Evolutionary conservation across 2,113 vertebrate genomes (phyloP).

Genomic region (Cricetomys ansorgei): DNA sequence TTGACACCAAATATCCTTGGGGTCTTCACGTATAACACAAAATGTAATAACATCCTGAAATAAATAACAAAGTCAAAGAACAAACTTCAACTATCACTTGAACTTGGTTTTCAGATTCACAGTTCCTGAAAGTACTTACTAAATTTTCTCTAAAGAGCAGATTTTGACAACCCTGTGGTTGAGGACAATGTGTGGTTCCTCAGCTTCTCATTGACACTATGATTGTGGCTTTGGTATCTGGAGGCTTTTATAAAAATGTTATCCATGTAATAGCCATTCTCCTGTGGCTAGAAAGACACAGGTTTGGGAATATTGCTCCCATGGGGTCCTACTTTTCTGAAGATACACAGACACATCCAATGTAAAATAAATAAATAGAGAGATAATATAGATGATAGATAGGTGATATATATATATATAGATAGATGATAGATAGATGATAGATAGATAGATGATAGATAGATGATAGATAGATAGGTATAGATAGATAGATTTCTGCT

Average conservation of each 20-base stretch:
- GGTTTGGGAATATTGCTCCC: not conserved
- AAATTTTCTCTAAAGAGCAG: not conserved
- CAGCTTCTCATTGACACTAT: not conserved
- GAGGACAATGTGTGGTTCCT: not conserved
- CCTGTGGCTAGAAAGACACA: not conserved
- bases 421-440: no score
- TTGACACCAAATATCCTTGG: not conserved
- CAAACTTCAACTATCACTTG: not conserved
- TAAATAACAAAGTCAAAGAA: not conserved
- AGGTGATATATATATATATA: no score
- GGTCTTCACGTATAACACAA: not conserved
- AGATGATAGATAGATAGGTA: no score
- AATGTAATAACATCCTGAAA: not conserved
- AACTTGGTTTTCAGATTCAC: not conserved
- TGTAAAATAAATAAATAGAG: not conserved
- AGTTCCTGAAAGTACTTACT: conserved; percentile 23
- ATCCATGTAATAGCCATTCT: not conserved
- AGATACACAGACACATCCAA: not conserved
- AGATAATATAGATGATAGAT: no score
- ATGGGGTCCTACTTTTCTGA: not conserved
- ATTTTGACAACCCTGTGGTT: not conserved
- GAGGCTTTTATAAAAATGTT: not conserved
- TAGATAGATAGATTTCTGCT: not conserved
- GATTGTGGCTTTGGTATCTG: not conserved
- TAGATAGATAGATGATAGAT: no score